Base-by-base conservation (phyloP, 2,797 vertebrate species). In the Alauda arvensis region DNA sequence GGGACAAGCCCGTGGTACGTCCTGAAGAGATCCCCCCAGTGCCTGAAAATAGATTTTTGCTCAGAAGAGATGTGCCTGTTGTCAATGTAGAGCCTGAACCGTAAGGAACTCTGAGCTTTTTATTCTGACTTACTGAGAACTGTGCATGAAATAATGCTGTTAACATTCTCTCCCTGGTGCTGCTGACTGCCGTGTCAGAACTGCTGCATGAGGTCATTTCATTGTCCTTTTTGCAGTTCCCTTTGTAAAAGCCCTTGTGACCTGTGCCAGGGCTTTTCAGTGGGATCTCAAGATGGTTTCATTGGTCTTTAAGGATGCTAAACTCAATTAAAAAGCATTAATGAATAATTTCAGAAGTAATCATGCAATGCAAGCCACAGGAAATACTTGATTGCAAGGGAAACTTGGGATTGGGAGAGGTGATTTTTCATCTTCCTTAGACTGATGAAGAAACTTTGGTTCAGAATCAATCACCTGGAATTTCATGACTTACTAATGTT, bases 11-110 rank as follows among this genome's bases (percentile, higher is more conserved):
- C 6, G 97, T 99, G 18, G 99, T 99, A 82, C 98, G 99, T 65
- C 98, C 98, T 18, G 99, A 99, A 96, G 99, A 99, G 95, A 99
- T 99, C 88, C 99, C 99, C 57, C 98, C 99, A 4, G 99, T 99
- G 91, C 99, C 99, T 28, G 99, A 99, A 96, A 99, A 99, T 70
- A 98, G 98, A 45, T 99, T 99, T 95, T 96, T 99, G 90, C 97
- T 99, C 33, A 97, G 99, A 89, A 97, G 98, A 94, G 98, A 99
- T 91, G 95, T 98, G 92, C 98, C 98, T 19, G 93, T 95, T 48
- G 96, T 97, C 94, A 95, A 94, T 37, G 92, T 95, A 61, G 97
- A 98, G 40, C 95, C 98, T 28, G 98, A 99, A 91, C 97, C 92
- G 99, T 99, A 93, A 97, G 97, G 81, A 88, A 37, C 59, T 39